phyloP scores from a whole-genome alignment of 2,888 invertebrate species.

The Dysmachus trigonus region DNA sequence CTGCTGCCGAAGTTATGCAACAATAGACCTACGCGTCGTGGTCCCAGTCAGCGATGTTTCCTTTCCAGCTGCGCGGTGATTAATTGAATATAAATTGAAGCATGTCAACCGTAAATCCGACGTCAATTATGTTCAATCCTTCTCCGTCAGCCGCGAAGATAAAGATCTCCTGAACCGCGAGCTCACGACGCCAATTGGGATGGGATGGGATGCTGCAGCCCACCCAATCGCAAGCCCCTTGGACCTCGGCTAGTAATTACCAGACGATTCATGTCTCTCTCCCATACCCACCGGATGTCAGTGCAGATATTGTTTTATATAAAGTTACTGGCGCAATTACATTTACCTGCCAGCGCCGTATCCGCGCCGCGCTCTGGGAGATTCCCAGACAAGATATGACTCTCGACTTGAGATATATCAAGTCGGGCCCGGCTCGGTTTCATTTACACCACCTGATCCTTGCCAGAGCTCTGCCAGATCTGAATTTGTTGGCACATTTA shows the following conservation, averaged over 20 bases:
- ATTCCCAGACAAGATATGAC: slow-evolving; percentile 36
- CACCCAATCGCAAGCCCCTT: slow-evolving; percentile 33
- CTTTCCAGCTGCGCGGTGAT: neutral
- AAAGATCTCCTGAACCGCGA: neutral
- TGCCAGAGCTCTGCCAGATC: neutral
- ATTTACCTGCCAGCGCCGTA: slow-evolving; percentile 31
- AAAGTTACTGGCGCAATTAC: slow-evolving; percentile 32
- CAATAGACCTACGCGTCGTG: slow-evolving; percentile 4
- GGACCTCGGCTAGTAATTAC: slow-evolving; percentile 39
- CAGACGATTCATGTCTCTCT: slow-evolving; percentile 33
- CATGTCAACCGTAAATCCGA: slow-evolving; percentile 37
- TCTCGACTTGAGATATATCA: slow-evolving; percentile 2
- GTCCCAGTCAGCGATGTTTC: neutral
- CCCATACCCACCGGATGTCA: slow-evolving; percentile 35
- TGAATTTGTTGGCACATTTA: neutral
- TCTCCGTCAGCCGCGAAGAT: neutral
- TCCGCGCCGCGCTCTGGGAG: slow-evolving; percentile 1
- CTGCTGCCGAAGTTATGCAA: neutral
- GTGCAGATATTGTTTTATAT: slow-evolving; percentile 41
- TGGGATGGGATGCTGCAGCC: slow-evolving; percentile 18
- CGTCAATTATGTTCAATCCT: slow-evolving; percentile 39
- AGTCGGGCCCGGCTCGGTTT: neutral
- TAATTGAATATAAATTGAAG: slow-evolving; percentile 38
- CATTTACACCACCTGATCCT: slow-evolving; percentile 9
- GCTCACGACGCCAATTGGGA: slow-evolving; percentile 34